These are phyloP conservation scores for Eupithecia pulchellata DNA, from an alignment of 2,888 invertebrate species.

Conservation along the genomic window DNA sequence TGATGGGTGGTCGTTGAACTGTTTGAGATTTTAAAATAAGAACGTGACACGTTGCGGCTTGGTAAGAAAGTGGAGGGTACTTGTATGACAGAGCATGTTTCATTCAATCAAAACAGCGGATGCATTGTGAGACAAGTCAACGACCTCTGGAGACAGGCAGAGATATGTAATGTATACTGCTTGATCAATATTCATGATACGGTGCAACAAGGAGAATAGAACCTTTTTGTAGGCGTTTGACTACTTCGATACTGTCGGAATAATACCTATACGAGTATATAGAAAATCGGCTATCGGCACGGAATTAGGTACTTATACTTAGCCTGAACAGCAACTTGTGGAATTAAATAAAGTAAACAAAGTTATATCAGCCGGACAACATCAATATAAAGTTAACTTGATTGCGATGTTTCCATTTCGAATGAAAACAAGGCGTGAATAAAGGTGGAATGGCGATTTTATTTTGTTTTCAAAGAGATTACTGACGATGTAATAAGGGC, in stretches of 20 bases:
- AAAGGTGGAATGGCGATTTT: conserved; percentile 6
- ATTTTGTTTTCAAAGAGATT: conserved; percentile 13
- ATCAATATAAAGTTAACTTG: conserved; percentile 33
- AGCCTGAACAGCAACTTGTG: neutral
- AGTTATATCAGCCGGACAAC: conserved; percentile 34
- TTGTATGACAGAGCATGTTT: conserved; percentile 58
- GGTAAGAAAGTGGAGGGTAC: conserved; percentile 33
- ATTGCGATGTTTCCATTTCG: conserved; percentile 16
- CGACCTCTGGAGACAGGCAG: conserved; percentile 55
- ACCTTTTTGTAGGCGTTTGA: conserved; percentile 38
- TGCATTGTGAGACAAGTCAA: conserved; percentile 57
- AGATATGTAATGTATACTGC: conserved; percentile 51
- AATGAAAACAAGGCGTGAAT: conserved; percentile 16
- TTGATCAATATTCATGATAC: conserved; percentile 58
- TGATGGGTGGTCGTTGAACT: conserved; percentile 58
- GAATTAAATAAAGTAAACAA: conserved; percentile 41
- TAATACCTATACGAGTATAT: neutral
- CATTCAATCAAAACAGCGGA: conserved; percentile 74
- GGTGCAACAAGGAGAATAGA: conserved; percentile 49
- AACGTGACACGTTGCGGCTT: conserved; percentile 47
- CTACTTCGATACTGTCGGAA: conserved; percentile 17
- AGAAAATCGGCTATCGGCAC: neutral
- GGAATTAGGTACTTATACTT: neutral
- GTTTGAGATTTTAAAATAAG: conserved; percentile 54
- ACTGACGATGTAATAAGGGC: conserved; percentile 1